Base-by-base conservation (phyloP, 2,888 invertebrate species). In the Melanophora roralis region DNA sequence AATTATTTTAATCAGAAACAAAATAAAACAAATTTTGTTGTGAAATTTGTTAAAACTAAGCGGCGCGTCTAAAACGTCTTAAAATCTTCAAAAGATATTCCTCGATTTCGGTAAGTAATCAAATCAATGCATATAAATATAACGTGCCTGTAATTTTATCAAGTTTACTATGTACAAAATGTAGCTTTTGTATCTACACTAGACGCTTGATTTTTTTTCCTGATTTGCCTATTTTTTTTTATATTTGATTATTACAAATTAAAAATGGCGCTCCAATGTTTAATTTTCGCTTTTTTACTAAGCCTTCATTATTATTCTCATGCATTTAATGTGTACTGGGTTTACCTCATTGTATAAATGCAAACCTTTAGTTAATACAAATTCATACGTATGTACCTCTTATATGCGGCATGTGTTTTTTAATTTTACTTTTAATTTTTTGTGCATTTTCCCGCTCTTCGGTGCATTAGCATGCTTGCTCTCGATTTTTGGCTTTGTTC, bases 231-330 rank as follows among this genome's bases (percentile, higher is more conserved):
- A 23, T 60, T 34, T 49, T 62, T 32, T 57, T 23, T 45, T 34
- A 49, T 34, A 36, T 55, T 65, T 32, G 36, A 69, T 49, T 59
- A 16, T 43, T 9, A 40, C 65, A 80, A 77, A 82, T 82, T 81
- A 81, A 84, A 83, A 84, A 83, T 84, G 84, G 84, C 84, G 83
- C 79, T 82, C 45, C 74, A 65, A 43, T 64, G 55, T 76, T 45
- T 6, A 19, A 59, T 47, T 38, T 34, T 59, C 16, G 3, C 27
- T 32, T 11, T 21, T 40, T 60, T 27, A 5, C 32, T 59, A 11
- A 40, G 40, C 5, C 43, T 65, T 23, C 16, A 16, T 53, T 53
- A 32, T 27, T 8, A 32, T 1, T 7, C 7, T 19, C 16, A 14
- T 6, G 1, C 7, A 23, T 14, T 19, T 38, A 36, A 14, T n/a